Evolutionary conservation across 2,888 invertebrate species (phyloP), one percentile per base, ranked within the genome.

Genomic region (Tinea trinotella): DNA sequence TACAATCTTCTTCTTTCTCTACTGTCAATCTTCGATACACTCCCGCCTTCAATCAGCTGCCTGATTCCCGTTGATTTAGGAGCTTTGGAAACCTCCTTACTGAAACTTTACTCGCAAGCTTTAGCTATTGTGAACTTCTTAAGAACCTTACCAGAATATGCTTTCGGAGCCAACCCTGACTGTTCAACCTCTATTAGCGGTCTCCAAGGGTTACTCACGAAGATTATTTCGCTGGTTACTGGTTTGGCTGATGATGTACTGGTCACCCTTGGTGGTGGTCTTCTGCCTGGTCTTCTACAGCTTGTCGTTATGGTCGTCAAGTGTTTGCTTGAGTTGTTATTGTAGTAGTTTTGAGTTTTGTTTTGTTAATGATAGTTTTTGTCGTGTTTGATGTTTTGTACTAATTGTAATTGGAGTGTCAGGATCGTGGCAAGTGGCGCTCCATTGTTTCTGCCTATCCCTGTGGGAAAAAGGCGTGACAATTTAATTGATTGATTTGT

Each of bases 121-220:
- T 57, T 85, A 0, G 85, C 84, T 0, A 85, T 85, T 0, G 79
- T 85, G 0, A 85, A 85, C 56, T 85, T 84, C 63, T 49, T 84
- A 0, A 61, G 71, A 18, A 64, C 72, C 0, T 52, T 85, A 1
- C 84, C 84, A 0, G 84, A 85, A 53, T 85, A 85, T 59, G 78
- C 78, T 0, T 57, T 65, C 0, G 84, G 84, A 0, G 85, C 84
- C 0, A 80, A 79, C 53, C 81, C 85, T 0, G 73, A 67, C 5
- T 64, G 24, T 24, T 12, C 13, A 13, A 12, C 50, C 12, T 50
- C 50, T n/a, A 19, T n/a, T 12, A 4, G 24, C 6, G 13, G 71
- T 19, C 57, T 82, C 1, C 78, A 81, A 60, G 77, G 74, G 0
- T 59, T 84, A 1, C 58, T 85, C 24, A 67, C 72, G 0, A 67